Conservation (phyloP, 2,797 vertebrate genomes). For the Propithecus deckenii region DNA sequence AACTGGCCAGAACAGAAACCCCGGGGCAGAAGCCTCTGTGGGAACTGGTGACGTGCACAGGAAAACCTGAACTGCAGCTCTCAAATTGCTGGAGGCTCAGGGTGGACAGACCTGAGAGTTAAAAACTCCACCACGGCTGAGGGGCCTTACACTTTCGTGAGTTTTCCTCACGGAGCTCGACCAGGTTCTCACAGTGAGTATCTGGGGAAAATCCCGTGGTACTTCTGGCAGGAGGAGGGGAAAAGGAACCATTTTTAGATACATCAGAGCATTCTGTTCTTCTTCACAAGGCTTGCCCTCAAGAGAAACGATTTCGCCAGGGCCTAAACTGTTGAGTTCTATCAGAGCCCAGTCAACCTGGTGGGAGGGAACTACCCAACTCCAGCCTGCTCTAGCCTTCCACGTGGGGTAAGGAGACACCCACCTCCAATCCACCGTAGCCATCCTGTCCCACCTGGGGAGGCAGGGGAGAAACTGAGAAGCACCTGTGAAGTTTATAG, state of each 20-base stretch:
- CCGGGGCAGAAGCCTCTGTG: background rate
- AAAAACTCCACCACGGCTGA: background rate
- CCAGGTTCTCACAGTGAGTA: background rate
- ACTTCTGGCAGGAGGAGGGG: background rate
- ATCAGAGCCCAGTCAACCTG: background rate
- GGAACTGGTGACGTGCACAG: no score
- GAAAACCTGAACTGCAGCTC: background rate
- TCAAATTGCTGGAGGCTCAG: background rate
- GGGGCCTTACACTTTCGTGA: background rate
- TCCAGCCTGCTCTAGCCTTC: background rate
- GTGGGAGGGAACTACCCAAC: no score
- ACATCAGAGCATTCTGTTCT: background rate
- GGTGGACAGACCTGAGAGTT: background rate
- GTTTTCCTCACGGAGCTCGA: background rate
- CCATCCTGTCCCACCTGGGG: background rate
- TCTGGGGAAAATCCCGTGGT: background rate
- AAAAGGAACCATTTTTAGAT: no score
- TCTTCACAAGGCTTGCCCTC: background rate
- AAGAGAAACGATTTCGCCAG: background rate
- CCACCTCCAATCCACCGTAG: background rate
- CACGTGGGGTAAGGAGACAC: background rate
- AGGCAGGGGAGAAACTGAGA: background rate
- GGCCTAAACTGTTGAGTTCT: background rate
- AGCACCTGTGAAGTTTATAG: background rate
- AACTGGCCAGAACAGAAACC: background rate